phyloP scores from a whole-genome alignment of 2,888 invertebrate genomes.

The Camponotus fellah region DNA sequence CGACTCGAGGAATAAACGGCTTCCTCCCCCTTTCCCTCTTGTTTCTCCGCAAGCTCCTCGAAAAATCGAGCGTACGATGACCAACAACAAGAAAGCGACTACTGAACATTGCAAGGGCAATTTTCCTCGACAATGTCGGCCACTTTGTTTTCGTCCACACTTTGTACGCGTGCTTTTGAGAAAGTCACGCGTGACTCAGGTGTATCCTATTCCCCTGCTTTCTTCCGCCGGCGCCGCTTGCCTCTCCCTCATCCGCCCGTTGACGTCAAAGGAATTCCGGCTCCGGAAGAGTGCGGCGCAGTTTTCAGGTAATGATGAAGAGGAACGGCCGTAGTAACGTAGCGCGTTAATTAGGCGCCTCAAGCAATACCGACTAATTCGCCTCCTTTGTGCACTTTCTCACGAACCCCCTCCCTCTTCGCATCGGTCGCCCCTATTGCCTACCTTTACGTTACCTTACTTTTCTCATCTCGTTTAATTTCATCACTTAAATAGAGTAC shows the following conservation, averaged over 20 bases:
- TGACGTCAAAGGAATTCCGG: conserved; percentile 21
- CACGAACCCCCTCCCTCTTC: background rate
- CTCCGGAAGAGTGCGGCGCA: conserved; percentile 20
- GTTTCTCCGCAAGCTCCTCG: background rate
- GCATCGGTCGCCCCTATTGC: background rate
- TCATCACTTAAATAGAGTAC: background rate
- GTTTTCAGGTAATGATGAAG: conserved; percentile 1
- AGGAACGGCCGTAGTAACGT: background rate
- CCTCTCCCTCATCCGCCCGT: background rate
- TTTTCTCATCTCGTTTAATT: conserved; percentile 23
- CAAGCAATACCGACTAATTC: conserved; percentile 30
- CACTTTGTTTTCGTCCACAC: conserved; percentile 63
- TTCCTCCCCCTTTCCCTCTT: background rate
- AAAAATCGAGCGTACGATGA: conserved; percentile 25
- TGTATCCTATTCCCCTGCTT: background rate
- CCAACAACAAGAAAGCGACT: conserved; percentile 60
- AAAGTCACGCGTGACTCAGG: conserved; percentile 58
- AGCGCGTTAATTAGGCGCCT: conserved; percentile 38
- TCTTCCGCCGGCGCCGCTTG: conserved; percentile 38
- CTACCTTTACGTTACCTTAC: background rate
- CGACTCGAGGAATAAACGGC: conserved; percentile 37
- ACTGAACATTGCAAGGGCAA: conserved; percentile 74
- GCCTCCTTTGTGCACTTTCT: conserved; percentile 3
- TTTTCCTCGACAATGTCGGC: conserved; percentile 68
- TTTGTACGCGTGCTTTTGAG: conserved; percentile 61